A percentile compares a stretch with the other conserved stretches of the same genome.
Conservation (phyloP, 2,113 vertebrate genomes). For the Serilophus lunatus region DNA sequence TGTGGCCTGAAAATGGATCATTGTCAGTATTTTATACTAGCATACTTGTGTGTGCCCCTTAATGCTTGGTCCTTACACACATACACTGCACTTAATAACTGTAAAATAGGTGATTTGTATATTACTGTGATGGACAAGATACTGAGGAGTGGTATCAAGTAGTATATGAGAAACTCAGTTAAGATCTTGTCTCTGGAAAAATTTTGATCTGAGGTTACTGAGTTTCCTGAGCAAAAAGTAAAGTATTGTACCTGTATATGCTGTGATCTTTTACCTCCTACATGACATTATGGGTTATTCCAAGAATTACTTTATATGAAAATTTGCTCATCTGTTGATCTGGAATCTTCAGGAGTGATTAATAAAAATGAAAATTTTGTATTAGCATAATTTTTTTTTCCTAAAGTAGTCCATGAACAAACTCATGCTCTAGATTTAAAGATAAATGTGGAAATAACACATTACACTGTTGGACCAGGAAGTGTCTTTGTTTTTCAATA, state of each 20-base stretch:
- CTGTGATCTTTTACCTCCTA: not conserved
- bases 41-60: accelerated
- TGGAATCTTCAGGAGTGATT: slow-evolving; percentile 6
- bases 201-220: not conserved
- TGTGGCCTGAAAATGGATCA: not conserved
- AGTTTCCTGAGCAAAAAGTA: slow-evolving; percentile 1
- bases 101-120: not conserved
- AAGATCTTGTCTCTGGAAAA: not conserved
- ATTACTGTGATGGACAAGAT: not conserved
- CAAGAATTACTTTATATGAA: not conserved
- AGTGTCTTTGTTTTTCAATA: not conserved
- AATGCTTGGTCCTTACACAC: not conserved
- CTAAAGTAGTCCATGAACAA: not conserved
- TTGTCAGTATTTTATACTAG: not conserved
- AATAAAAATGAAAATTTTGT: slow-evolving; percentile 1
- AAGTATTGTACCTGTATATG: not conserved
- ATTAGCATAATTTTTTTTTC: not conserved
- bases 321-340: not conserved
- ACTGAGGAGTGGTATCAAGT: not conserved
- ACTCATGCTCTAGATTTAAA: slow-evolving; percentile 6
- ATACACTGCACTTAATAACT: not conserved
- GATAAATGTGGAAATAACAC: not conserved
- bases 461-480: not conserved
- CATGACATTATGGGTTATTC: not conserved
- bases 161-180: not conserved